phyloP scores from a whole-genome alignment of 2,888 invertebrate species.

The Lobophora halterata region DNA sequence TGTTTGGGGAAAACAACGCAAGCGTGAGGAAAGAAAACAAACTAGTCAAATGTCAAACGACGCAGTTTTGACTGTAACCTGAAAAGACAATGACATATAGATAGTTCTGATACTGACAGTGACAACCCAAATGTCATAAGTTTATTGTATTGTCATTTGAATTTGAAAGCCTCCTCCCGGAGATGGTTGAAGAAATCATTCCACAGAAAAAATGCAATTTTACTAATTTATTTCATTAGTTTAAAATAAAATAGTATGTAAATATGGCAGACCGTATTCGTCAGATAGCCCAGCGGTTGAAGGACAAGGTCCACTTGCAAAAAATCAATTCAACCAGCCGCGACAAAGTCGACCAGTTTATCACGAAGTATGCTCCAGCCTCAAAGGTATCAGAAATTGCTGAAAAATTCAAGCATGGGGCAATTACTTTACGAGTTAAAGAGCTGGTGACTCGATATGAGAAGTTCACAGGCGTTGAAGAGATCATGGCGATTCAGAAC shows the following conservation, averaged over 20 bases:
- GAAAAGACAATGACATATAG: too few relatives aligned
- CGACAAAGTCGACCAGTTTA: slow-evolving; percentile 63
- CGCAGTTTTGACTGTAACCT: too few relatives aligned
- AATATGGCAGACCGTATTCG: slow-evolving; percentile 71
- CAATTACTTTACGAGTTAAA: slow-evolving; percentile 56
- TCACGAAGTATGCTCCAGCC: slow-evolving; percentile 63
- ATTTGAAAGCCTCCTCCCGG: slow-evolving; percentile 1
- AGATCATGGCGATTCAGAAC: slow-evolving; percentile 87
- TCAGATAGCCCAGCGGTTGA: slow-evolving; percentile 59
- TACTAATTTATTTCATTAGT: slow-evolving; percentile 28
- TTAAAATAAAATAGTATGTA: slow-evolving; percentile 52
- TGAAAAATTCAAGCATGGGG: slow-evolving; percentile 61
- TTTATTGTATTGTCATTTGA: slow-evolving; percentile 9
- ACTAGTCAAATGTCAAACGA: too few relatives aligned
- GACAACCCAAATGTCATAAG: background rate
- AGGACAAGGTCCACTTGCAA: slow-evolving; percentile 57
- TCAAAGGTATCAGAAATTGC: slow-evolving; percentile 60
- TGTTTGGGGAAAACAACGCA: too few relatives aligned
- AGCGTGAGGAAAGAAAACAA: too few relatives aligned
- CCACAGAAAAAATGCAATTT: slow-evolving; percentile 39
- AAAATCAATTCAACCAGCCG: slow-evolving; percentile 47
- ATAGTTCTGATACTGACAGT: too few relatives aligned
- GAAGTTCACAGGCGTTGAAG: slow-evolving; percentile 87
- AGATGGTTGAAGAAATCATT: slow-evolving; percentile 37
- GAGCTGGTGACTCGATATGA: slow-evolving; percentile 84